Percentiles rank a stretch among this genome's conserved stretches.
These are phyloP conservation scores for Drosophila triauraria DNA, from an alignment of 1,140 invertebrate species.

Conservation along the genomic window DNA sequence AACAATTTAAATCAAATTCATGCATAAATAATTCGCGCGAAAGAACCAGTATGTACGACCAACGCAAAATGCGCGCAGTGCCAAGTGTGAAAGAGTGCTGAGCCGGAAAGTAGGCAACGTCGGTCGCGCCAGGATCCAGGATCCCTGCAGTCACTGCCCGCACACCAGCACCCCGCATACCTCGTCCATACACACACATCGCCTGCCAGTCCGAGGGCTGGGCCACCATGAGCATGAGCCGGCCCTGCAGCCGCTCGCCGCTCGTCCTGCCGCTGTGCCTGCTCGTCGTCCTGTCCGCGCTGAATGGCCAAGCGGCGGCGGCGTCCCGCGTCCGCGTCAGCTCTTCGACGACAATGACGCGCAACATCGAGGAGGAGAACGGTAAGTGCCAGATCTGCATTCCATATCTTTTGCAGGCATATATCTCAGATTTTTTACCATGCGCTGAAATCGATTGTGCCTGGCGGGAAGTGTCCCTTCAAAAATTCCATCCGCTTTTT, in stretches of 20 bases:
- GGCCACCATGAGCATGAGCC: conserved; percentile 68
- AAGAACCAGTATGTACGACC: conserved; percentile 8
- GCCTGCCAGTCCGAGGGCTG: conserved; percentile 27
- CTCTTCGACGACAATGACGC: conserved; percentile 78
- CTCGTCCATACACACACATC: conserved; percentile 13
- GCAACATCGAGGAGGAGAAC: conserved; percentile 83
- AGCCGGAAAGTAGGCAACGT: conserved; percentile 20
- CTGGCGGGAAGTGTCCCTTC: conserved; percentile 18
- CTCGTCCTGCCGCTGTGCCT: conserved; percentile 60
- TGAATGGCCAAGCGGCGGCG: conserved; percentile 61
- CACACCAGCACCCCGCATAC: neutral
- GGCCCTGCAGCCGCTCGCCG: conserved; percentile 48
- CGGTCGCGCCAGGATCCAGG: conserved; percentile 9
- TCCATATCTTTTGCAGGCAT: neutral
- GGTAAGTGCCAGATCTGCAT: conserved; percentile 62
- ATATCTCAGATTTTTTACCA: neutral
- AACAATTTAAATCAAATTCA: conserved; percentile 56
- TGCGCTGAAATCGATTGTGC: conserved; percentile 45
- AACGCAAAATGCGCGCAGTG: conserved; percentile 41
- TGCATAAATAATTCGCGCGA: conserved; percentile 40
- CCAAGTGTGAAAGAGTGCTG: conserved; percentile 28
- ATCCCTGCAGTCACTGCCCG: conserved; percentile 13
- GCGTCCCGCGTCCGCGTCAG: conserved; percentile 80
- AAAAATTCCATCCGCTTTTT: no score
- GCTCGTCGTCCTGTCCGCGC: conserved; percentile 57